Conservation (phyloP, 2,113 vertebrate genomes). For the Corythornis cristatus region DNA sequence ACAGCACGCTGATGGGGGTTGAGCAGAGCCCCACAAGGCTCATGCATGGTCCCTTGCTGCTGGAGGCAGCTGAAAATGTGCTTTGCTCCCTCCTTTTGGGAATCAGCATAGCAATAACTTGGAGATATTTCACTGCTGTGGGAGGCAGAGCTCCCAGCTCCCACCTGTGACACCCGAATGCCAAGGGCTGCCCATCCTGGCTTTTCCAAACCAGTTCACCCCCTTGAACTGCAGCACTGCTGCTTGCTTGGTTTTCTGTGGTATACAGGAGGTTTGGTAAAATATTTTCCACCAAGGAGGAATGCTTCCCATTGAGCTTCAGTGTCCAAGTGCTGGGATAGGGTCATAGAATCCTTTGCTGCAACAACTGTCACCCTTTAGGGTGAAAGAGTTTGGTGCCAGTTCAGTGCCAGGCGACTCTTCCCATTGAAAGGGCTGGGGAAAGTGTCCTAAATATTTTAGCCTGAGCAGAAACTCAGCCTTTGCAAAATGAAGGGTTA, state of each 20-base stretch:
- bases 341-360: background rate
- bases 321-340: background rate
- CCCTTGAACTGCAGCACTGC: accelerated
- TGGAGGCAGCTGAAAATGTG: background rate
- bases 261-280: background rate
- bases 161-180: accelerated
- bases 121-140: background rate
- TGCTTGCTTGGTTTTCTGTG: background rate
- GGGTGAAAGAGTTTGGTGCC: background rate
- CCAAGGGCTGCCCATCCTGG: background rate
- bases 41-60: background rate
- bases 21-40: background rate
- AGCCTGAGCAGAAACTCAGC: background rate
- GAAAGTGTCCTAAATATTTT: background rate
- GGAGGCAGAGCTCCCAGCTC: background rate
- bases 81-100: background rate
- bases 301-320: background rate
- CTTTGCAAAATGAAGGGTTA: background rate
- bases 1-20: accelerated
- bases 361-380: background rate
- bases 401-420: background rate
- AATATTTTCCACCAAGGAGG: background rate
- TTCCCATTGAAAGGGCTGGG: background rate
- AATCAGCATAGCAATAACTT: background rate
- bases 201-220: background rate